Base-by-base conservation (phyloP, 1,140 invertebrate genomes). In the Ditylenchus dipsaci region DNA sequence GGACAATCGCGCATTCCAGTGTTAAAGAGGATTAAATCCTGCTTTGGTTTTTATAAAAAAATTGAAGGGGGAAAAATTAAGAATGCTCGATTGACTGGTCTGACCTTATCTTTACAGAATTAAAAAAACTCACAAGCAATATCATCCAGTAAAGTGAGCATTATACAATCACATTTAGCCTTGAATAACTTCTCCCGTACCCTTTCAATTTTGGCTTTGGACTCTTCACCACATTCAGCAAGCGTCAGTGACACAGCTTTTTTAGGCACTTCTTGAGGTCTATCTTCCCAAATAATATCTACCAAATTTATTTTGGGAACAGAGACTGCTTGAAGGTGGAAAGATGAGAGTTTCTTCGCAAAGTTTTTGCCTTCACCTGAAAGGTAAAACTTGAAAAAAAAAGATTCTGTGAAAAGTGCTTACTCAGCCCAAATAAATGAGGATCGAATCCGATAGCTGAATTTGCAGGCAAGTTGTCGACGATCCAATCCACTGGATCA, bases 361-460 rank as follows among this genome's bases (percentile, higher is more conserved):
- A 81, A 62, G 23, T 62, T 45, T 13, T 26, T 43, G 7, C 63
- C 74, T 1, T 17, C 21, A 5, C 60, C 78, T 78, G 21, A 38
- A 53, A 21, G 15, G 3, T 7, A 53, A 38, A 5, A 38, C 13
- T 5, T 23, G 3, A 5, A 56, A 61, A 5, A 7, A 29, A 61
- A 7, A 61, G 27, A 61, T 61, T 19, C 8, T 19, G 21, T 7
- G 5, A 29, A 8, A 42, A 69, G 71, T 23, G 64, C 63, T 23
- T 21, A 79, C 77, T 58, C 43, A 58, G 68, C 15, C 65, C 63
- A 59, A 82, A 63, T 15, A 80, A 61, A 23, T 71, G 58, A 7
- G 79, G 77, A 68, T 82, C 79, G 49, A 83, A 78, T 21, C 79
- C 80, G 19, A 82, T 63, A 7, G 45, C 61, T 3, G 56, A 30